A percentile compares a stretch with the other conserved stretches of the same genome.
Conservation (phyloP, 2,797 vertebrate genomes). For the Mus spretus region DNA sequence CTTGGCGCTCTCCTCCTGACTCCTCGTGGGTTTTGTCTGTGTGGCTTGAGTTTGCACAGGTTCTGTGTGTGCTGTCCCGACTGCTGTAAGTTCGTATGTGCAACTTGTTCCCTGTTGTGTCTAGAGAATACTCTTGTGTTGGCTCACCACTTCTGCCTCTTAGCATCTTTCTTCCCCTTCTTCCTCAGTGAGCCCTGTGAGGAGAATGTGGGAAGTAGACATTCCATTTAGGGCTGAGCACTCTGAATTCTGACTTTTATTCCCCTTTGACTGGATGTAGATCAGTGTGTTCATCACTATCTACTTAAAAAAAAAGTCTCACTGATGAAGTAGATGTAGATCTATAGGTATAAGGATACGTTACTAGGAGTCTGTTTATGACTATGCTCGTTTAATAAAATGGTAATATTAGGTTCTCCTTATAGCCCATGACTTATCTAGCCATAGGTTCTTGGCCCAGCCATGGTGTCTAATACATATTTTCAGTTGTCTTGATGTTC, state of each 20-base stretch:
- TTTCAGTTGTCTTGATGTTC: neutral
- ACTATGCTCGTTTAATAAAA: neutral
- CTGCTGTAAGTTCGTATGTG: neutral
- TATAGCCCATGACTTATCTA: neutral
- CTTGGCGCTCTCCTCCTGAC: neutral
- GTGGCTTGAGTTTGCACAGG: neutral
- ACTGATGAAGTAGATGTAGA: neutral
- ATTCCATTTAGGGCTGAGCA: neutral
- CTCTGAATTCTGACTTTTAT: neutral
- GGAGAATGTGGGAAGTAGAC: neutral
- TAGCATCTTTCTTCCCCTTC: neutral
- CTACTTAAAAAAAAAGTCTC: neutral
- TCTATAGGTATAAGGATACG: neutral
- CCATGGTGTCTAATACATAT: neutral
- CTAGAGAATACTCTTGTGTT: neutral
- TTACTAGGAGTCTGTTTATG: neutral
- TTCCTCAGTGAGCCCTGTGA: neutral
- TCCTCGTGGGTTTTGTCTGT: neutral
- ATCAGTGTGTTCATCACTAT: neutral
- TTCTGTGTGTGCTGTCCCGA: neutral
- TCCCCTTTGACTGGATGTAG: neutral
- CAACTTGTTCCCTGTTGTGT: neutral
- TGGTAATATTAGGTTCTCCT: neutral
- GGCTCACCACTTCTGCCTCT: no score
- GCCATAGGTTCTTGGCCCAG: neutral